These are phyloP conservation scores for Limnephilus rhombicus DNA, from an alignment of 2,888 invertebrate genomes.

Conservation along the genomic window DNA sequence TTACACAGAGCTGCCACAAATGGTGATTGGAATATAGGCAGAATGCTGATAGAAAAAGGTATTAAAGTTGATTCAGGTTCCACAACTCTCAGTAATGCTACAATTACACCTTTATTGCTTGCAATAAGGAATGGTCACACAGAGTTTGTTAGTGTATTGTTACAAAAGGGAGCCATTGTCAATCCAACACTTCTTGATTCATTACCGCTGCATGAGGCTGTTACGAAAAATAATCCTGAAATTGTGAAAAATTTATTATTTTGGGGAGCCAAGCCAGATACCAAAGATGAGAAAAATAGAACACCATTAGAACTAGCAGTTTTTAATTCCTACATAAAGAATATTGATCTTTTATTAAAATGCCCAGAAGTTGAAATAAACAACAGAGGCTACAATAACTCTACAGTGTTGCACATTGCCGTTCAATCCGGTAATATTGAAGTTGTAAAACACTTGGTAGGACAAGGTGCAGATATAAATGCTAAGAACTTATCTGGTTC, in stretches of 20 bases:
- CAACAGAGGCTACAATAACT: background rate
- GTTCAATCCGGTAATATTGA: conserved; percentile 2
- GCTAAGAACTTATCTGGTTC: background rate
- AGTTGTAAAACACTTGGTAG: background rate
- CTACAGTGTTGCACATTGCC: conserved; percentile 12
- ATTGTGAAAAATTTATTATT: background rate
- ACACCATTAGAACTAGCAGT: conserved; percentile 29
- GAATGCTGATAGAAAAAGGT: background rate
- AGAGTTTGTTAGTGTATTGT: background rate
- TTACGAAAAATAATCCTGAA: background rate
- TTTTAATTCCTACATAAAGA: background rate
- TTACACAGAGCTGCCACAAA: background rate
- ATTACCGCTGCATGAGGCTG: background rate
- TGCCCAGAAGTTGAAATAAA: background rate
- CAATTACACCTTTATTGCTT: background rate
- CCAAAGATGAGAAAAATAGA: background rate
- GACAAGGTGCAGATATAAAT: background rate
- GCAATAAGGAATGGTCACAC: background rate
- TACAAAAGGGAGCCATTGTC: background rate
- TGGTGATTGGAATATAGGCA: background rate
- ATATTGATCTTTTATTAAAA: background rate
- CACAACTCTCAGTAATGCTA: background rate
- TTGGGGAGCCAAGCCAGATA: conserved; percentile 3
- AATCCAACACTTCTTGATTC: background rate
- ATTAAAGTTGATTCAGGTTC: background rate